Evolutionary conservation across 2,113 vertebrate genomes (phyloP), one percentile per base, ranked within the genome.

Genomic region (Dissostichus mawsoni): DNA sequence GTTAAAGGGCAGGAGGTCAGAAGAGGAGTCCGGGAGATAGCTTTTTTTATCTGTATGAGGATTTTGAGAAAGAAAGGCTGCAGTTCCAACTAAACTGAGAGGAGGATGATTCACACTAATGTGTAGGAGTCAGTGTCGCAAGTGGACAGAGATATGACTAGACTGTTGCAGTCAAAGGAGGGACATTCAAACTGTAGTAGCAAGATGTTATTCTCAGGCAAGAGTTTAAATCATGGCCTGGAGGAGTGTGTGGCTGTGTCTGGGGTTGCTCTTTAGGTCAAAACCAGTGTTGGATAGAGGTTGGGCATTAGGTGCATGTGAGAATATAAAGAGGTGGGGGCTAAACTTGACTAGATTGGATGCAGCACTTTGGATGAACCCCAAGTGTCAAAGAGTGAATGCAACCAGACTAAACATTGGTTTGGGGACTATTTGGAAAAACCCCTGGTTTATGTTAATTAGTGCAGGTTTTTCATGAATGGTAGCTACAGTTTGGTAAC

Each of bases 371-470:
- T 85, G 76, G 83, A 85, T 63, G 62, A 87, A 13, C 65, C 59
- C 69, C 74, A 82, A 47, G 47, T 76, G 67, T 76, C 59, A 62
- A 71, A 76, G 63, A 70, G 51, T 79, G 69, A 76, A 73, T 53
- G 57, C 55, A 78, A 61, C 51, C 58, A 83, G 74, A 82, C 80
- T 82, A 76, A 82, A 82, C 80, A 82, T 76, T 77, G 23, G 36
- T 57, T 44, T 74, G 50, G 50, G 29, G 50, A 70, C 20, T 57
- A 13, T 63, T n/a, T 36, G 61, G 57, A 8, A 50, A 71, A 29
- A 84, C 29, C 48, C 16, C 75, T 80, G 76, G 66, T 67, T 67
- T 71, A 41, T 66, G 70, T 80, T 84, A 44, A 71, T 51, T 7
- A 11, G 72, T n/a, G 69, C 17, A 41, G 17, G 36, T 41, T 62